A percentile compares a stretch with the other conserved stretches of the same genome.
phyloP scores from a whole-genome alignment of 2,888 invertebrate genomes.

The Lasiommata megera region DNA sequence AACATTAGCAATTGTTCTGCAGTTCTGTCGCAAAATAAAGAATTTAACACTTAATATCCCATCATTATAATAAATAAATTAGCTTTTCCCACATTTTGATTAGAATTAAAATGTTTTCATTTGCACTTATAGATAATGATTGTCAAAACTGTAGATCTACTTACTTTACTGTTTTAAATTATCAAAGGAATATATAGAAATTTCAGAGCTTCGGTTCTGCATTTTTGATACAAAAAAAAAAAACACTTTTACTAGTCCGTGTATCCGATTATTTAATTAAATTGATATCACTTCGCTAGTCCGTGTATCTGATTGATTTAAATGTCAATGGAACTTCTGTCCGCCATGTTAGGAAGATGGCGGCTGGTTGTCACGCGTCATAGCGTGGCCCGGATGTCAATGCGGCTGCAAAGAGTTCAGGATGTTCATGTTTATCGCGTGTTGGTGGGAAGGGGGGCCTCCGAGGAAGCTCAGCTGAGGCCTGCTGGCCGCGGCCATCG shows the following conservation, averaged over 20 bases:
- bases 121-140: too few species aligned
- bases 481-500: constrained; percentile 83
- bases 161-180: too few species aligned
- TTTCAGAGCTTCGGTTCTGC: too few species aligned
- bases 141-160: too few species aligned
- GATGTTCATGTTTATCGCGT: constrained; percentile 79
- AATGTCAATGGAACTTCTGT: constrained; percentile 23
- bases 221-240: too few species aligned
- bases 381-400: constrained; percentile 74
- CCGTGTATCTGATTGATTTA: constrained; percentile 18
- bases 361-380: constrained; percentile 53
- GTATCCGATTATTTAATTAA: neutral
- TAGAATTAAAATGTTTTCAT: too few species aligned
- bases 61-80: too few species aligned
- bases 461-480: constrained; percentile 83
- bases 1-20: too few species aligned
- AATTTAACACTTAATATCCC: too few species aligned
- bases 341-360: constrained; percentile 48
- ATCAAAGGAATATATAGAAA: too few species aligned
- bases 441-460: constrained; percentile 77
- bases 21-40: too few species aligned
- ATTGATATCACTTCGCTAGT: constrained; percentile 3
- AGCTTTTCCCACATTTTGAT: too few species aligned
- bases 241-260: neutral
- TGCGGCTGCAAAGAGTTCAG: constrained; percentile 81